phyloP scores from a whole-genome alignment of 2,888 invertebrate genomes.

The Pristionchus maxplancki region DNA sequence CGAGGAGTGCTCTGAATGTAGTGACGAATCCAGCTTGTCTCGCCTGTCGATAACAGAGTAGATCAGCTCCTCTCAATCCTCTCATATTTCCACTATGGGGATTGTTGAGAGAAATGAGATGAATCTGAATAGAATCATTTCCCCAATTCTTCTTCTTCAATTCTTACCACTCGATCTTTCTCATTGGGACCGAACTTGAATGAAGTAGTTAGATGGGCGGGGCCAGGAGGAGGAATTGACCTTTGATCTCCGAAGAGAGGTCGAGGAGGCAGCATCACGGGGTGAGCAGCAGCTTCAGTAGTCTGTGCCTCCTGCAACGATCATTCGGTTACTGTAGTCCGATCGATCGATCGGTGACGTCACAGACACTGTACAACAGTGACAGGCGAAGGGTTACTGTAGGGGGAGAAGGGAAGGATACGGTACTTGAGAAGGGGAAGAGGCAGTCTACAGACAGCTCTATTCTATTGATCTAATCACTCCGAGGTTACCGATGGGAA shows the following conservation, averaged over 20 bases:
- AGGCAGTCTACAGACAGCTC: background rate
- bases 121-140: conserved; percentile 83
- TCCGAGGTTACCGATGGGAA: conserved; percentile 43
- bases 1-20: conserved; percentile 80
- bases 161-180: conserved; percentile 60
- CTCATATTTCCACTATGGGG: conserved; percentile 92
- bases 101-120: conserved; percentile 93
- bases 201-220: conserved; percentile 37
- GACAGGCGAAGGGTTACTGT: background rate
- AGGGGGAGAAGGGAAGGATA: conserved; percentile 18
- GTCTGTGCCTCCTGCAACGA: conserved; percentile 46
- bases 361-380: background rate
- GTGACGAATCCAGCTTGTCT: conserved; percentile 87
- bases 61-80: conserved; percentile 94
- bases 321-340: background rate
- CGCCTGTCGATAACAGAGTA: conserved; percentile 93
- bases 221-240: conserved; percentile 3
- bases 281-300: background rate
- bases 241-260: conserved; percentile 43
- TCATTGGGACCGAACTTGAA: conserved; percentile 54
- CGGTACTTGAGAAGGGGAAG: background rate
- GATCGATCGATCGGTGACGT: background rate
- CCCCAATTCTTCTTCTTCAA: background rate
- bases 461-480: conserved; percentile 39
- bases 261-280: conserved; percentile 12